These are phyloP conservation scores for Melinaea marsaeus DNA, from an alignment of 2,888 invertebrate species.

Conservation along the genomic window DNA sequence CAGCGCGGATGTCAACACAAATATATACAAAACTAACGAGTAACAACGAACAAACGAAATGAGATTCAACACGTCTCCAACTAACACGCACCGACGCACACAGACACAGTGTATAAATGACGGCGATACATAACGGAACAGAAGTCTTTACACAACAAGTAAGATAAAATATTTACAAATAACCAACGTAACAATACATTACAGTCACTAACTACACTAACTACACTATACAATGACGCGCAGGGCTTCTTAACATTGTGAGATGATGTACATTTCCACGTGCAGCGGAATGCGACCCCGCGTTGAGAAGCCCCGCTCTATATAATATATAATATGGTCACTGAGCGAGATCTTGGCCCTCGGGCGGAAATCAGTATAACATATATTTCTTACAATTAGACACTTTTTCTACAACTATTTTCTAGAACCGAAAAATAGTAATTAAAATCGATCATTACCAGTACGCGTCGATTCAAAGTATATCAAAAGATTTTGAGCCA, in stretches of 20 bases:
- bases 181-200: slow-evolving; percentile 58
- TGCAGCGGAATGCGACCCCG: neutral
- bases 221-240: slow-evolving; percentile 5
- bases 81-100: slow-evolving; percentile 25
- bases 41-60: slow-evolving; percentile 44
- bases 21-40: slow-evolving; percentile 55
- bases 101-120: slow-evolving; percentile 35
- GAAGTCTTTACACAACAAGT: slow-evolving; percentile 67
- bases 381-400: too few species aligned
- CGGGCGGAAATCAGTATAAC: neutral
- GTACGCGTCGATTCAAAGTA: too few species aligned
- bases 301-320: slow-evolving; percentile 1
- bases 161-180: slow-evolving; percentile 57
- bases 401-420: too few species aligned
- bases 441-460: too few species aligned
- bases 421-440: too few species aligned
- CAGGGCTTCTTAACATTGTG: neutral
- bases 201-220: slow-evolving; percentile 35
- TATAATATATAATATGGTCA: neutral
- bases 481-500: too few species aligned
- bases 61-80: slow-evolving; percentile 35
- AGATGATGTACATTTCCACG: neutral
- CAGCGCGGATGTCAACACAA: slow-evolving; percentile 52
- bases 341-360: neutral
- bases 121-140: slow-evolving; percentile 53